Evolutionary conservation across 2,888 invertebrate species (phyloP).

Genomic region (Lasioglossum malachurum): DNA sequence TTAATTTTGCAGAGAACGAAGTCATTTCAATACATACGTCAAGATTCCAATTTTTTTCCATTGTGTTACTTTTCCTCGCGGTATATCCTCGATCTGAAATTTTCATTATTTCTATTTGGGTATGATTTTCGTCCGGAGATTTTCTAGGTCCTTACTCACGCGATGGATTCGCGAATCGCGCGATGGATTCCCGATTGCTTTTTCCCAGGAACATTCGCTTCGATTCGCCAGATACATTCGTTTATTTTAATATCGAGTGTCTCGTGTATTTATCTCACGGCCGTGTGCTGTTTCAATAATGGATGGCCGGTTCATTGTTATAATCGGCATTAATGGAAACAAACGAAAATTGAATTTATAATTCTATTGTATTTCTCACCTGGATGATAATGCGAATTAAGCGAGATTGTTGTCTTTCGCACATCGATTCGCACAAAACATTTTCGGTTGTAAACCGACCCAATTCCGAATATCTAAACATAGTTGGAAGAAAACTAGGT

Average conservation of each 20-base stretch:
- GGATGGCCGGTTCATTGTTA: neutral
- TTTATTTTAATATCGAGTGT: neutral
- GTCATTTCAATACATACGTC: neutral
- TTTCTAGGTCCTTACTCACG: neutral
- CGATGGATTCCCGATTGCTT: constrained; percentile 15
- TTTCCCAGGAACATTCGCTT: constrained; percentile 2
- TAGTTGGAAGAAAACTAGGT: constrained; percentile 47
- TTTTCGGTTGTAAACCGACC: constrained; percentile 35
- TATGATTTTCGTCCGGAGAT: neutral
- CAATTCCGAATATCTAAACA: constrained; percentile 33
- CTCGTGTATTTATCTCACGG: neutral
- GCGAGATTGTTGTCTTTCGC: neutral
- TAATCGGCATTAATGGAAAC: neutral
- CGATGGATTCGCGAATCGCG: neutral
- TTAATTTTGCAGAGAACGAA: neutral
- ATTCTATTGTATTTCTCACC: neutral
- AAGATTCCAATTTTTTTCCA: neutral
- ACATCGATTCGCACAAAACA: constrained; percentile 9
- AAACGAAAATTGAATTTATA: neutral
- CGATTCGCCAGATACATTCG: neutral
- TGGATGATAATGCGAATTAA: constrained; percentile 8
- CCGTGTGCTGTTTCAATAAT: constrained; percentile 4
- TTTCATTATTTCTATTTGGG: neutral
- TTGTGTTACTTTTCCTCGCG: neutral
- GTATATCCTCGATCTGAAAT: neutral